Percentiles rank a stretch among this genome's conserved stretches.
These are phyloP conservation scores for Prolemur simus DNA, from an alignment of 2,113 vertebrate species.

Conservation along the genomic window DNA sequence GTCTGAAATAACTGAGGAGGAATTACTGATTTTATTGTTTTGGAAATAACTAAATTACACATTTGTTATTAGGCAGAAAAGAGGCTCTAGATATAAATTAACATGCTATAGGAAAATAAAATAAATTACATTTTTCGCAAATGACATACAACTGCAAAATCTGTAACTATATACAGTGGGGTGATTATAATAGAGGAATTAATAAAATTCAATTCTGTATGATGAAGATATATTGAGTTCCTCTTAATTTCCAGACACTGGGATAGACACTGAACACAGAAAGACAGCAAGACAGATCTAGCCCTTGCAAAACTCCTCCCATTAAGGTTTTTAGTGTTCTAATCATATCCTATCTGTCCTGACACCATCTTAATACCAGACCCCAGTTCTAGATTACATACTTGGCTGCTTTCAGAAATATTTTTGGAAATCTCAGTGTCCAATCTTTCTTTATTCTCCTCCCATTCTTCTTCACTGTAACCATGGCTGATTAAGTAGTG, in stretches of 20 bases:
- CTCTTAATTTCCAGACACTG: neutral
- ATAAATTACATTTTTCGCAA: conserved; percentile 11
- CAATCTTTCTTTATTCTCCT: neutral
- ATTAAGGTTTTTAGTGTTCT: neutral
- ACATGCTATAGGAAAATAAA: conserved; percentile 6
- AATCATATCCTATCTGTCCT: neutral
- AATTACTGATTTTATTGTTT: conserved; percentile 2
- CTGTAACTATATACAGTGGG: neutral
- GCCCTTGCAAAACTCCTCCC: neutral
- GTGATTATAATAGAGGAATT: neutral
- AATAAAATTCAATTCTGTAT: neutral
- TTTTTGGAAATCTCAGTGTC: neutral
- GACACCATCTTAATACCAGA: neutral
- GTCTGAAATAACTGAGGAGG: neutral
- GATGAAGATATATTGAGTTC: neutral
- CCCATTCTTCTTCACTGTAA: neutral
- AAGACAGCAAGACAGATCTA: neutral
- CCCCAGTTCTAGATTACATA: neutral
- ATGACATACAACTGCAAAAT: neutral
- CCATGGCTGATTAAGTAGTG: neutral
- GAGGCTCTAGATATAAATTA: neutral
- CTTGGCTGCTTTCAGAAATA: neutral
- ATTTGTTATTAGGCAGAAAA: neutral
- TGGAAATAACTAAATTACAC: conserved; percentile 19
- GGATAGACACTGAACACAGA: neutral